A percentile compares a stretch with the other conserved stretches of the same genome.
These are phyloP conservation scores for Nasonia giraulti DNA, from an alignment of 1,140 invertebrate genomes.

Conservation along the genomic window DNA sequence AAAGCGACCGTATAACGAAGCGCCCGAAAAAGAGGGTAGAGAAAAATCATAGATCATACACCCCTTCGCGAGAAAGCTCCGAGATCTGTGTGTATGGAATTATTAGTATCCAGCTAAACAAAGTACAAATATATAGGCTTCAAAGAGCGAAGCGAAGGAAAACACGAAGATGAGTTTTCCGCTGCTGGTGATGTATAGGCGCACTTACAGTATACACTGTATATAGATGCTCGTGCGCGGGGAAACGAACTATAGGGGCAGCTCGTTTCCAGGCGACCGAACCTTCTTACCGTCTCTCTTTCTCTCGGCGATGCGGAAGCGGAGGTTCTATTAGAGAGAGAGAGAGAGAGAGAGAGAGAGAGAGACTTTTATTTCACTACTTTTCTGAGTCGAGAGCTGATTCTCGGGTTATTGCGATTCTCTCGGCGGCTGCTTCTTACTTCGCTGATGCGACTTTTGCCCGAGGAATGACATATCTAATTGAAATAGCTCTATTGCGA, in stretches of 20 bases:
- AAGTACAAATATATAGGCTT: not conserved
- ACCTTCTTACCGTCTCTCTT: not conserved
- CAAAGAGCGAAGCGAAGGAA: not conserved
- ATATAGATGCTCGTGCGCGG: not conserved
- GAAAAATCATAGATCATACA: not conserved
- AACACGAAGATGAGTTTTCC: not conserved
- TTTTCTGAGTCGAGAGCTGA: not conserved
- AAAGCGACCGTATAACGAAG: constrained; percentile 11
- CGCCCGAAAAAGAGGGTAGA: constrained; percentile 1
- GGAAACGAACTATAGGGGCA: not conserved
- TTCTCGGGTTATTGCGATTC: no score
- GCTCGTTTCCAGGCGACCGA: not conserved
- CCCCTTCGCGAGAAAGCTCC: no score
- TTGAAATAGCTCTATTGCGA: no score
- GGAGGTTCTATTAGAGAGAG: no score
- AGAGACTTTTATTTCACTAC: not conserved
- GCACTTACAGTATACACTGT: not conserved
- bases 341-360: not conserved
- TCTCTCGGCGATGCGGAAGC: not conserved
- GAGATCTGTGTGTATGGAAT: not conserved
- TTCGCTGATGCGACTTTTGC: no score
- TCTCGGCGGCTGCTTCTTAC: no score
- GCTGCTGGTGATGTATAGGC: not conserved
- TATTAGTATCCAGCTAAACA: not conserved
- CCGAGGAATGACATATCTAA: no score